These are phyloP conservation scores for Carollia perspicillata DNA, from an alignment of 2,113 vertebrate species.

Conservation along the genomic window DNA sequence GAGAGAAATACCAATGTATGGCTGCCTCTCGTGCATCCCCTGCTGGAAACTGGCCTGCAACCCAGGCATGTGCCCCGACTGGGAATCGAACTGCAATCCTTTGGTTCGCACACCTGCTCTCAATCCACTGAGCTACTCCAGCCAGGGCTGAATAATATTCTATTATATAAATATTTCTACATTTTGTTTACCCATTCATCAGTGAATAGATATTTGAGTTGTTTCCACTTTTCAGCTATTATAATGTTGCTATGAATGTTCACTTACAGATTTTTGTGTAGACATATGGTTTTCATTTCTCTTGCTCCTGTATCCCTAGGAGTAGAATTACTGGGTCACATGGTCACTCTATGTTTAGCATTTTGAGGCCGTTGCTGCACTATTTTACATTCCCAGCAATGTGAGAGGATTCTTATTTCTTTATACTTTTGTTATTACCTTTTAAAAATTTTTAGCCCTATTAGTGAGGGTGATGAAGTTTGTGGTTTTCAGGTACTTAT, in stretches of 20 bases:
- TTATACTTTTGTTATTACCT: background rate
- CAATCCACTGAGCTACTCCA: no score
- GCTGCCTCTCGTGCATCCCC: no score
- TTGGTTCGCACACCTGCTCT: no score
- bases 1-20: no score
- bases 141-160: background rate
- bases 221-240: background rate
- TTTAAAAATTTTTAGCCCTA: background rate
- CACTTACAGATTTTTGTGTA: background rate
- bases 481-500: background rate
- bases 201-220: slow-evolving; percentile 8
- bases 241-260: background rate
- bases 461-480: background rate
- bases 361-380: background rate
- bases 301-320: background rate
- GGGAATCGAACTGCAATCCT: no score
- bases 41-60: no score
- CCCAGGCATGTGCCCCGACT: no score
- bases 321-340: background rate
- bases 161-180: background rate
- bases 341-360: background rate
- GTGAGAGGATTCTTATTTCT: background rate
- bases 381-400: background rate
- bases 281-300: background rate
- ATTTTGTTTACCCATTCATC: slow-evolving; percentile 6